Conservation (phyloP, 92 coral and sea anemone species). For the Heliopora coerulea region DNA sequence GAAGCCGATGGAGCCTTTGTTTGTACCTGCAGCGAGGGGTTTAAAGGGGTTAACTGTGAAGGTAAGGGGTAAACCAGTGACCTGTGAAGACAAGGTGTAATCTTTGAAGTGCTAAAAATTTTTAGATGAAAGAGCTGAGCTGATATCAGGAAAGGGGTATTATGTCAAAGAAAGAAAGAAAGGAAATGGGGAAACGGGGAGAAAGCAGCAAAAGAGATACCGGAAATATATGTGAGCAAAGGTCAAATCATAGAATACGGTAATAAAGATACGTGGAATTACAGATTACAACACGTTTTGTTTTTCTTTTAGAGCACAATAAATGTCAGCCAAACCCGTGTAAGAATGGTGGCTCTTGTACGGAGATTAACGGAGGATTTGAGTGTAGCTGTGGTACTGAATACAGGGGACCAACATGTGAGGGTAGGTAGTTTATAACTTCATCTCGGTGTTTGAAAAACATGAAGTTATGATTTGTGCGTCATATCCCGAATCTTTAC, state of each 20-base stretch:
- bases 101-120: no score
- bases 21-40: conserved; percentile 94
- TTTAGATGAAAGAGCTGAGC: no score
- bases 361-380: conserved; percentile 94
- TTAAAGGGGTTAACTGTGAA: conserved; percentile 86
- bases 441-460: neutral
- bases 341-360: conserved; percentile 94
- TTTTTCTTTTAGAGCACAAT: conserved; percentile 63
- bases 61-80: conserved; percentile 49
- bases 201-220: no score
- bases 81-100: neutral
- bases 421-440: conserved; percentile 63
- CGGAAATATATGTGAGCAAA: no score
- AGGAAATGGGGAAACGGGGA: no score
- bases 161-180: no score
- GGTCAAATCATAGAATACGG: no score
- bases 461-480: no score
- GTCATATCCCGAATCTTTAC: no score
- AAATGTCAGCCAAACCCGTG: conserved; percentile 99
- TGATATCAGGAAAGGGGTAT: no score
- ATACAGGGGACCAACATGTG: conserved; percentile 88
- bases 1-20: conserved; percentile 96
- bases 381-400: conserved; percentile 94
- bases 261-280: no score
- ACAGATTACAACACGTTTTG: no score